Conservation (phyloP, 92 coral and sea anemone species). For the Desmophyllum pertusum region DNA sequence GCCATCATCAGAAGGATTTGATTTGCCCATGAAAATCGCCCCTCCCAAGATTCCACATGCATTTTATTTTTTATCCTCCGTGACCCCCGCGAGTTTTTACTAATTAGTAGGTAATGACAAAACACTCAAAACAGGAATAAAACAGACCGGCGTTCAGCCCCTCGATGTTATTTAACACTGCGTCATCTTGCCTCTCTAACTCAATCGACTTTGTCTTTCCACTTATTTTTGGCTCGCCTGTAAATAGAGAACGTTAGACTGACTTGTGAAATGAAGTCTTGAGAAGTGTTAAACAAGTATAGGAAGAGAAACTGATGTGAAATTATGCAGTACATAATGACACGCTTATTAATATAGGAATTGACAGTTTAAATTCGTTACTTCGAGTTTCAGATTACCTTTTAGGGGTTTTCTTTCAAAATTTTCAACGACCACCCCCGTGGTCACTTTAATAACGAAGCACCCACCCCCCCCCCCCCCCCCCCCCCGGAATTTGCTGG, state of each 20-base stretch:
- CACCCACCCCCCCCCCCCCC: too few species aligned
- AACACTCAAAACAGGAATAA: neutral
- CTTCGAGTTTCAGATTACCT: too few species aligned
- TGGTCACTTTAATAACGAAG: too few species aligned
- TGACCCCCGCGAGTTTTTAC: neutral
- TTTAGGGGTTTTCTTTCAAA: too few species aligned
- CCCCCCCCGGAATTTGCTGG: neutral
- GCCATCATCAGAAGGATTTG: neutral
- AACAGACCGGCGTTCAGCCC: slow-evolving; percentile 19
- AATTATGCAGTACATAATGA: neutral
- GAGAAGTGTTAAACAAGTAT: neutral
- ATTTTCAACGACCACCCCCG: too few species aligned
- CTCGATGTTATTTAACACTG: slow-evolving; percentile 30
- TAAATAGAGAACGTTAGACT: neutral
- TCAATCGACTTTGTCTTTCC: neutral
- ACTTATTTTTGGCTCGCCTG: neutral
- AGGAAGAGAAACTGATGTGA: neutral
- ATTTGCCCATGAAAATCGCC: neutral
- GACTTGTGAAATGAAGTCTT: neutral
- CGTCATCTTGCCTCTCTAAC: slow-evolving; percentile 9
- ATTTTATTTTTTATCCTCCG: neutral
- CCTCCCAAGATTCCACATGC: neutral
- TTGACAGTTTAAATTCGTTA: too few species aligned
- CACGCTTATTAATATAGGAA: neutral
- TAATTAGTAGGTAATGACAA: neutral